phyloP scores from a whole-genome alignment of 2,113 vertebrate genomes.

The Sinosuthora webbiana region DNA sequence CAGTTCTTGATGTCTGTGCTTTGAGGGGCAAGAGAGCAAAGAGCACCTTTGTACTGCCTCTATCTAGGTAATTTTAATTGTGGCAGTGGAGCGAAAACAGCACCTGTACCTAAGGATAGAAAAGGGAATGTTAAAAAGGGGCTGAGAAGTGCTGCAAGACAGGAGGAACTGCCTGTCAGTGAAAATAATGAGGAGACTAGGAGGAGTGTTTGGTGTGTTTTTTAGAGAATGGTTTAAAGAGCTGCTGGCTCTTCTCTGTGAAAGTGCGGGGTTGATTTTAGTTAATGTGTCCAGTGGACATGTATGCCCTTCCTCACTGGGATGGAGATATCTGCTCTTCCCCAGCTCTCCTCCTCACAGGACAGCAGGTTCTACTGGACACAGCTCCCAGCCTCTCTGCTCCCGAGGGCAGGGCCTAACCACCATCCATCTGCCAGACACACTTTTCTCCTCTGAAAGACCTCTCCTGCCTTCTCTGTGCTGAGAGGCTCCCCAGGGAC shows the following conservation, averaged over 20 bases:
- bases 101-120: not conserved
- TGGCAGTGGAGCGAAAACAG: not conserved
- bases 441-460: not conserved
- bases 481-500: not conserved
- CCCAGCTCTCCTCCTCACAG: not conserved
- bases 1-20: not conserved
- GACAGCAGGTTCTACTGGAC: not conserved
- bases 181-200: not conserved
- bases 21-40: not conserved
- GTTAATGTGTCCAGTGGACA: rapidly evolving
- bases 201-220: not conserved
- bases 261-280: not conserved
- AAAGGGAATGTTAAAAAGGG: not conserved
- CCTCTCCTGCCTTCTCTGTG: not conserved
- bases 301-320: not conserved
- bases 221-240: not conserved
- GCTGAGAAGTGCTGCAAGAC: not conserved
- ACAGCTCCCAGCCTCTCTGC: not conserved
- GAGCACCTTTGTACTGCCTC: not conserved
- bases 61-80: not conserved
- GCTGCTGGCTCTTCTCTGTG: not conserved
- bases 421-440: not conserved
- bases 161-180: not conserved
- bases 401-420: not conserved
- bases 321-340: not conserved